Conservation (phyloP, 2,888 invertebrate species). For the Elmis aenea region DNA sequence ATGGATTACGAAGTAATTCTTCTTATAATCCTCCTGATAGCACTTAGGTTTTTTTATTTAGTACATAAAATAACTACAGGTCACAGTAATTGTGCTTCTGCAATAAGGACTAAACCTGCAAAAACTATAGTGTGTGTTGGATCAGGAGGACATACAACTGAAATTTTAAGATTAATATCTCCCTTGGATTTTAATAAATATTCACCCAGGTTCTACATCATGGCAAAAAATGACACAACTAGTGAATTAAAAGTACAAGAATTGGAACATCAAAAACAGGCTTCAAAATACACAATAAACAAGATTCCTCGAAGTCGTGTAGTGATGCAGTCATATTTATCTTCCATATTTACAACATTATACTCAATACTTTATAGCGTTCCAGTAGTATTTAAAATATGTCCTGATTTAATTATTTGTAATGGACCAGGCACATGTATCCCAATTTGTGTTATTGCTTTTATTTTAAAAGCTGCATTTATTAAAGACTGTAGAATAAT, state of each 20-base stretch:
- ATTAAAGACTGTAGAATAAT: slow-evolving; percentile 68
- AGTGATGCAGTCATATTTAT: slow-evolving; percentile 80
- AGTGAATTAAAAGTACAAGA: slow-evolving; percentile 65
- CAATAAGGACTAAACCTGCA: slow-evolving; percentile 31
- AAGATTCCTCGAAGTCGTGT: slow-evolving; percentile 78
- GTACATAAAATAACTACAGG: slow-evolving; percentile 44
- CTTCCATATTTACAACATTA: slow-evolving; percentile 74
- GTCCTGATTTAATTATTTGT: slow-evolving; percentile 79
- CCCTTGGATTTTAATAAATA: slow-evolving; percentile 61
- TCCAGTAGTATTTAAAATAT: slow-evolving; percentile 61
- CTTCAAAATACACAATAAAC: slow-evolving; percentile 48
- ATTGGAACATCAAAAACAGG: slow-evolving; percentile 42
- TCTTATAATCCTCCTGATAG: slow-evolving; percentile 30
- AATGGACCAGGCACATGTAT: slow-evolving; percentile 98
- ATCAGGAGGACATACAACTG: slow-evolving; percentile 92
- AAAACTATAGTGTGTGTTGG: slow-evolving; percentile 64
- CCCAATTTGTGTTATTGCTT: slow-evolving; percentile 78
- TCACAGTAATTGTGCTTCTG: slow-evolving; percentile 30
- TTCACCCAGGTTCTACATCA: slow-evolving; percentile 69
- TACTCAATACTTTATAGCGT: slow-evolving; percentile 64
- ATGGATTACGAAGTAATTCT: slow-evolving; percentile 5
- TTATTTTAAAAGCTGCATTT: slow-evolving; percentile 65
- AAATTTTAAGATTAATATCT: slow-evolving; percentile 73
- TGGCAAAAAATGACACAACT: slow-evolving; percentile 72
- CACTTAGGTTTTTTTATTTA: slow-evolving; percentile 37